Percentiles rank a stretch among this genome's conserved stretches.
Evolutionary conservation across 2,797 vertebrate species (phyloP).

Genomic region (Acanthopagrus latus): DNA sequence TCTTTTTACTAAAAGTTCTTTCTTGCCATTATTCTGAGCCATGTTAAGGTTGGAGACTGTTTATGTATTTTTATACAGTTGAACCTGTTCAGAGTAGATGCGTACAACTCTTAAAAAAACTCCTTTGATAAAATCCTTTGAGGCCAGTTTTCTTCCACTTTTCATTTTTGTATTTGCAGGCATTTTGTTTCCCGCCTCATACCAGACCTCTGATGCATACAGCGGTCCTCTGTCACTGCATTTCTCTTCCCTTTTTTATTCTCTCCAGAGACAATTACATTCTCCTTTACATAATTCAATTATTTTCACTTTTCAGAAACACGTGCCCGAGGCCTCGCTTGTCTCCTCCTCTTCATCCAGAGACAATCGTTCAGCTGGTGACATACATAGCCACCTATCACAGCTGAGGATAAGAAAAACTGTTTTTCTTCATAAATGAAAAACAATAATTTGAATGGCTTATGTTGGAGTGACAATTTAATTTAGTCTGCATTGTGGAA

Average conservation of each 20-base stretch:
- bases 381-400: constrained; percentile 69
- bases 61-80: not conserved
- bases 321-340: constrained; percentile 66
- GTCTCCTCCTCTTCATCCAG: constrained; percentile 67
- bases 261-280: constrained; percentile 76
- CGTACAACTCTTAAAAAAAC: not conserved
- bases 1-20: constrained; percentile 6
- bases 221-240: not conserved
- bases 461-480: constrained; percentile 80
- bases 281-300: constrained; percentile 79
- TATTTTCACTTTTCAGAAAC: constrained; percentile 72
- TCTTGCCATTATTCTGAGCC: not conserved
- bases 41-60: not conserved
- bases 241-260: constrained; percentile 38
- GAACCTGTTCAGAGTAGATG: constrained; percentile 4
- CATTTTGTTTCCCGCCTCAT: constrained; percentile 53
- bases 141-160: constrained; percentile 19
- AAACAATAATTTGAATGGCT: constrained; percentile 72
- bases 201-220: constrained; percentile 29
- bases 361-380: constrained; percentile 70
- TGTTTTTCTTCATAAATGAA: constrained; percentile 59
- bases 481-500: constrained; percentile 68
- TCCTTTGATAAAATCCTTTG: constrained; percentile 31
- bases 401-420: constrained; percentile 45
- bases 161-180: constrained; percentile 35